Conservation (phyloP, 2,113 vertebrate genomes). For the Pelodiscus sinensis region DNA sequence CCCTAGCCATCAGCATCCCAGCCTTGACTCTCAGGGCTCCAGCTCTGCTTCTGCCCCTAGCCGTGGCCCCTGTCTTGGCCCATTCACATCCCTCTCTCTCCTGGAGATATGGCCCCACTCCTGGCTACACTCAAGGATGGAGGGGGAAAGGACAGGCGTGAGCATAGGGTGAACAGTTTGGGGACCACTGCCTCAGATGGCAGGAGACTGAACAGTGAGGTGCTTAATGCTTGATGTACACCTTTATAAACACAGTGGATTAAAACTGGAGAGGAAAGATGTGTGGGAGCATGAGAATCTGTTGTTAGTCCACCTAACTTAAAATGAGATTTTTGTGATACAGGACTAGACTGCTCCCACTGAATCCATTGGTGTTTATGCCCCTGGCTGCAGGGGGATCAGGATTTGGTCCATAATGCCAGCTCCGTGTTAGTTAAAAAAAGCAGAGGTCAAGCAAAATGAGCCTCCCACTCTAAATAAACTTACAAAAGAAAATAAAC, state of each 20-base stretch:
- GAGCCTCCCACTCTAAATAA: background rate
- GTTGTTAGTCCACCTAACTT: background rate
- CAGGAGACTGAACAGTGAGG: rapidly evolving
- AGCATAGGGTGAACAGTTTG: no score
- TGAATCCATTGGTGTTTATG: background rate
- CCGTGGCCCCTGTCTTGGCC: no score
- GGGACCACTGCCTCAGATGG: no score
- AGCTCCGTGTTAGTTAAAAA: background rate
- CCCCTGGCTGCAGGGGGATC: background rate
- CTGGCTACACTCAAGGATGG: no score
- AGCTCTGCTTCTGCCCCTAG: no score
- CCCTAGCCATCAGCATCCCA: no score
- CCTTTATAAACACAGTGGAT: background rate
- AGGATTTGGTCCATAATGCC: background rate
- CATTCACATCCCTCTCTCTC: no score
- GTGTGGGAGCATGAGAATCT: background rate
- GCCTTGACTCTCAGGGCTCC: no score
- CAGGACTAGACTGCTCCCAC: rapidly evolving
- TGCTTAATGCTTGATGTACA: background rate
- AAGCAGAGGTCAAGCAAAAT: background rate
- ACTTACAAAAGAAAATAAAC: background rate
- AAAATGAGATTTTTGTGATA: background rate
- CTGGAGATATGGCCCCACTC: no score
- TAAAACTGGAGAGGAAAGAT: background rate
- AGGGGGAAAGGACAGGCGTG: no score